Percentiles rank a stretch among this genome's conserved stretches.
Evolutionary conservation across 2,113 vertebrate genomes (phyloP).

Genomic region (Talpa occidentalis): DNA sequence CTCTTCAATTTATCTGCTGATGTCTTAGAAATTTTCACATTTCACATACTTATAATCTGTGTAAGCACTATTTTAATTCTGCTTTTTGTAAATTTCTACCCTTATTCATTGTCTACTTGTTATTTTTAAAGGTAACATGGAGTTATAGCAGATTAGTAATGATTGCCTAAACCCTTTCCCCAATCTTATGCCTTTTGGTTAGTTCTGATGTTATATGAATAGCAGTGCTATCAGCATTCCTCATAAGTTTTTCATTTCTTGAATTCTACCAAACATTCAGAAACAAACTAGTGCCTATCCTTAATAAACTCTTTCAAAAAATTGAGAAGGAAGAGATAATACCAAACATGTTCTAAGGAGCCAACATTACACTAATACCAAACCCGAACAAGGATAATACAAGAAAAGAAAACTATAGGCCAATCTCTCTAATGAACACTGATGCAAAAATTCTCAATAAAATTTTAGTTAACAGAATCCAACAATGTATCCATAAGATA

Average conservation of each 20-base stretch:
- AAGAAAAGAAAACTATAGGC: no score
- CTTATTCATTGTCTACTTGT: not conserved
- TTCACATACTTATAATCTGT: constrained; percentile 2
- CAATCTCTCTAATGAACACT: no score
- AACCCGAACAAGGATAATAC: no score
- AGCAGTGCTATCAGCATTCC: not conserved
- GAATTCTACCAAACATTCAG: no score
- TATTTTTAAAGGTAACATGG: constrained; percentile 35
- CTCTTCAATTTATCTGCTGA: constrained; percentile 47
- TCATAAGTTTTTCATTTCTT: constrained; percentile 17
- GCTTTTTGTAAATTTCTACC: constrained; percentile 36
- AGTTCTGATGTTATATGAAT: not conserved
- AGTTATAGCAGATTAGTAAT: not conserved
- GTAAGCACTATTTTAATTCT: constrained; percentile 68
- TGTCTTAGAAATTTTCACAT: constrained; percentile 43
- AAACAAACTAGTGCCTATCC: no score
- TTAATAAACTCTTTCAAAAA: no score
- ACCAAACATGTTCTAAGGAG: no score
- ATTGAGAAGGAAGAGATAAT: no score
- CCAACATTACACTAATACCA: no score
- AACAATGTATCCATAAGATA: no score
- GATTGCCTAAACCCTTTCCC: not conserved
- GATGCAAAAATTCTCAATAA: no score
- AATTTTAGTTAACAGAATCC: no score
- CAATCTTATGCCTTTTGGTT: not conserved